Evolutionary conservation across 2,113 vertebrate genomes (phyloP), one percentile per base, ranked within the genome.

Genomic region (Chaenogobius annularis): DNA sequence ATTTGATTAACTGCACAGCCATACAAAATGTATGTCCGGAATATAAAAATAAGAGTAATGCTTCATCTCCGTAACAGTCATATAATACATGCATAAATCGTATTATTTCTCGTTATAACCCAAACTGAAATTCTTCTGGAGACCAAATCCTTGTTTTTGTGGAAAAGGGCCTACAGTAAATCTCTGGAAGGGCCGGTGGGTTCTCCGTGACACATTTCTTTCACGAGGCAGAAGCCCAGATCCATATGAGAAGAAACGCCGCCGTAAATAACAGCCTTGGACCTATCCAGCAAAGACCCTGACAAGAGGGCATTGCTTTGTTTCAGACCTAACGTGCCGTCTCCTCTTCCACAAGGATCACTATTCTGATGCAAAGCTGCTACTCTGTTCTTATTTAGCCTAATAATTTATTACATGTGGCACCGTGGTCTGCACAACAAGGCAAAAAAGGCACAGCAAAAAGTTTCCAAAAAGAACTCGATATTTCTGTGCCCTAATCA

Each of bases 331-430:
- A 68, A 64, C 20, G 40, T 69, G 82, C 58, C 58, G 26, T 75
- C 81, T 85, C 69, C 85, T 73, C 83, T 85, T 86, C 72, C 74
- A 89, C 89, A 78, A 68, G 84, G 86, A 78, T 75, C 88, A 84
- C 85, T 73, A 80, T 90, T 78, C 74, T 79, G 77, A 88, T 90
- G 79, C 84, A 90, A 90, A 89, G 80, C 84, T 85, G 80, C 73
- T 82, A 89, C 89, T 94, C 88, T 93, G 92, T 92, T 94, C 91
- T 89, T 88, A 92, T 93, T 93, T 92, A 91, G 74, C 83, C 87
- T 88, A 90, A 92, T 93, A 93, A 91, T 92, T 87, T 93, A 92
- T 92, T 92, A 80, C 91, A 93, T 93, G 89, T 94, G 93, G 89
- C 88, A 90, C 85, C 81, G 83, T 87, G 81, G 73, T 90, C 83